Conservation (phyloP, 1,140 invertebrate species). For the Bombus waltoni region DNA sequence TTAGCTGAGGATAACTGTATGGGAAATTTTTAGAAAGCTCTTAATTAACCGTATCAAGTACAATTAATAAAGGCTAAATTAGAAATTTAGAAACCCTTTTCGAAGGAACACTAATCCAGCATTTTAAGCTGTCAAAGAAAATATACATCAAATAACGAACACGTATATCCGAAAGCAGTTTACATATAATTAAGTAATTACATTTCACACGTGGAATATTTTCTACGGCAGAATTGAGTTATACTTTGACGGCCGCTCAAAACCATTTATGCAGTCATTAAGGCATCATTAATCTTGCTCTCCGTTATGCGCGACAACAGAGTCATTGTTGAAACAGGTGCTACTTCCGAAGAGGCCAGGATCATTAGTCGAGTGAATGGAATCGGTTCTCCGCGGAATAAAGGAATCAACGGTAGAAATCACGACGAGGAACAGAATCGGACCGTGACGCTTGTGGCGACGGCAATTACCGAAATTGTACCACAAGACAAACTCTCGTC, state of each 20-base stretch:
- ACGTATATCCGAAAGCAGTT: neutral
- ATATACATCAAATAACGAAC: neutral
- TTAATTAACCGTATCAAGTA: neutral
- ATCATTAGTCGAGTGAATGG: constrained; percentile 47
- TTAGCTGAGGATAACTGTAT: too few relatives aligned
- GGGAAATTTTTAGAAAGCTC: too few relatives aligned
- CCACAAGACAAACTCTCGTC: neutral
- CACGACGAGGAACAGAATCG: neutral
- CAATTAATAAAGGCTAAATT: neutral
- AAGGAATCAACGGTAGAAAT: constrained; percentile 29
- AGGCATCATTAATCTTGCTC: constrained; percentile 78
- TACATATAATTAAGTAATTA: constrained; percentile 42
- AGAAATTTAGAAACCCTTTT: too few relatives aligned
- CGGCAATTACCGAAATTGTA: neutral
- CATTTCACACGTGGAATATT: constrained; percentile 36
- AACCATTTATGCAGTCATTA: constrained; percentile 77
- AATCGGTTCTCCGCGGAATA: constrained; percentile 28
- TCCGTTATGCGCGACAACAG: constrained; percentile 60
- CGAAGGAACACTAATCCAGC: neutral
- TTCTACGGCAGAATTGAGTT: constrained; percentile 64
- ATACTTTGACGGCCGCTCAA: constrained; percentile 71
- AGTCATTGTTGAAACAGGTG: constrained; percentile 65
- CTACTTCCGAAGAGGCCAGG: constrained; percentile 29
- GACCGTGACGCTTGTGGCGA: neutral
- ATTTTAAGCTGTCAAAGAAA: neutral